Base-by-base conservation (phyloP, 2,888 invertebrate genomes). In the Lamproptera curius region DNA sequence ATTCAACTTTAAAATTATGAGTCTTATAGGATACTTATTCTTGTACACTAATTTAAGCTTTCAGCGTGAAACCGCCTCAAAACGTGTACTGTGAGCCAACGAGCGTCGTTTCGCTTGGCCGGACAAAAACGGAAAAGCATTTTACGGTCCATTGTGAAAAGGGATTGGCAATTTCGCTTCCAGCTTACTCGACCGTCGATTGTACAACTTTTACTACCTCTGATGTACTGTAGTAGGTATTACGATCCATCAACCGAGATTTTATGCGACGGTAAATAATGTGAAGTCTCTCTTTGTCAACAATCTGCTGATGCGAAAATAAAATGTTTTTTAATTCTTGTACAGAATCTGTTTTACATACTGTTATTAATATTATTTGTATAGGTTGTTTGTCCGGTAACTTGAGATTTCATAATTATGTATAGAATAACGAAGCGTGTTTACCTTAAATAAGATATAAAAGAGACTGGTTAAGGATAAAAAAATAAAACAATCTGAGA, bases 111-210 rank as follows among this genome's bases (percentile, higher is more conserved):
- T 64, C 82, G 84, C 79, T 82, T 74, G 81, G 77, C 74, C 82
- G 81, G 76, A 79, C 80, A 86, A 86, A 86, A 86, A 86, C 85
- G 86, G 85, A 77, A 86, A 84, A 84, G 85, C 85, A 87, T 86
- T 87, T 86, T 86, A 87, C 86, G 86, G 82, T 85, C 81, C 85
- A 86, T 87, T 86, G 86, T 87, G 84, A 78, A 83, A 79, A 82
- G 79, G 86, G 85, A 87, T 87, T 86, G 86, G 81, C 86, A 86
- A 86, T 87, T 86, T 84, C 79, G 82, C 76, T 77, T 74, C 69
- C 72, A 78, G 33, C 38, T 83, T 78, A 85, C 78, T 78, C 81
- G 76, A 78, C 82, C 83, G 77, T 78, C 80, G 78, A 76, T 76
- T 73, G 74, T 70, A 70, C 74, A 71, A 47, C 26, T 47, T 84